Evolutionary conservation across 2,797 vertebrate species (phyloP).

Genomic region (Ptychadena robeensis): DNA sequence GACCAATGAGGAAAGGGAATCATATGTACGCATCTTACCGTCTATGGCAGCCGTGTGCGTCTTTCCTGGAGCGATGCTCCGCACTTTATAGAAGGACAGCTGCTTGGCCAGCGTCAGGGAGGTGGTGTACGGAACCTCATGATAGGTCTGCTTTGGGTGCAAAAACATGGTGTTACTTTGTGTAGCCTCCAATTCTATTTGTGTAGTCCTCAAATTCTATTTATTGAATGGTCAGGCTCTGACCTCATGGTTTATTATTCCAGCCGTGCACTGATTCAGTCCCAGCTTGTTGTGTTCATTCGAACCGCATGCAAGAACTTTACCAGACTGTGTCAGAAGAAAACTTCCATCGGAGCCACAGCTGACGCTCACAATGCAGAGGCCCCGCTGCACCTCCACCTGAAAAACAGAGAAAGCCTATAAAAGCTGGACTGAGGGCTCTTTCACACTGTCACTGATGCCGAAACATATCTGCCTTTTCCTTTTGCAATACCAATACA

Average conservation of each 20-base stretch:
- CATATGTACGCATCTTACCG: slow-evolving; percentile 76
- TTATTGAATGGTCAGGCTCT: slow-evolving; percentile 55
- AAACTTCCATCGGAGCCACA: slow-evolving; percentile 94
- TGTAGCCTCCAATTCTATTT: background rate
- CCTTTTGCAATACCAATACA: too few relatives aligned
- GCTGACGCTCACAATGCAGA: slow-evolving; percentile 86
- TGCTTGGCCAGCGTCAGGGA: slow-evolving; percentile 93
- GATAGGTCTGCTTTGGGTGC: slow-evolving; percentile 79
- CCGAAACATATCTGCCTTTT: too few relatives aligned
- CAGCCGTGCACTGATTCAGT: slow-evolving; percentile 91
- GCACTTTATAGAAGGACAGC: slow-evolving; percentile 91
- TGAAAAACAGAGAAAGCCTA: slow-evolving; percentile 65
- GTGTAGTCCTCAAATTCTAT: background rate
- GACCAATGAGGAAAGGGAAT: background rate
- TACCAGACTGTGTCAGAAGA: slow-evolving; percentile 91
- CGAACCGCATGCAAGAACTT: slow-evolving; percentile 95
- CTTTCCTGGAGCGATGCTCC: slow-evolving; percentile 88
- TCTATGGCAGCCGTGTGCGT: slow-evolving; percentile 95
- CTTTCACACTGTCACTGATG: too few relatives aligned
- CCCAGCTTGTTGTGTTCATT: slow-evolving; percentile 98
- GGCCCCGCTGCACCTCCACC: slow-evolving; percentile 91
- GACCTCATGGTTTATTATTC: slow-evolving; percentile 90
- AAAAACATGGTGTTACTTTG: background rate
- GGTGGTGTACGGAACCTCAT: slow-evolving; percentile 90
- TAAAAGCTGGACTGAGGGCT: background rate